Evolutionary conservation across 2,888 invertebrate genomes (phyloP), one percentile per base, ranked within the genome.

Genomic region (Pteria penguin): DNA sequence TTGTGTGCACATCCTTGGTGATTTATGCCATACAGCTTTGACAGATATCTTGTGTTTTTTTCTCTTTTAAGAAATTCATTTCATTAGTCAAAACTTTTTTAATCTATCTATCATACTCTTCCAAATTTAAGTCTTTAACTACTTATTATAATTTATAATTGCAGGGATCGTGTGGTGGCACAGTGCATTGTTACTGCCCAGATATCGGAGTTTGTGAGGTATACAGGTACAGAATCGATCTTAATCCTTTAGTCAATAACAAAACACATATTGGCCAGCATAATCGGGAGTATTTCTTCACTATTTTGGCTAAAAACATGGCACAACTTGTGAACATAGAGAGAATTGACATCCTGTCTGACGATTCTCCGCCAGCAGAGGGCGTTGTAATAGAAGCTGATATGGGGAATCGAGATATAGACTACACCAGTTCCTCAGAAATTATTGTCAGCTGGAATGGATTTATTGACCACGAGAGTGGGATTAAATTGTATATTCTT

Each of bases 401-500:
- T 18, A 14, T 24, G 4, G 80, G 72, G n/a, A 31, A 32, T 32
- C 70, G 72, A 1, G 87, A 87, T 60, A 79, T 85, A 29, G 87
- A 86, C 62, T 87, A 81, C 67, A 82, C 82, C 14, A 78, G 80
- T 66, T 73, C 66, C 4, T 61, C 71, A 3, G 24, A 55, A 1
- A 31, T 84, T 4, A 72, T 63, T 4, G 72, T 81, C 11, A 67
- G 72, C 57, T 85, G 84, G 85, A 70, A 79, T 31, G 86, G 83
- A 2, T 86, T 86, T 71, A 77, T 85, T 27, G 86, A 86, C 31
- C 85, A 86, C 31, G 86, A 86, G 66, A 85, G 85, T 73, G 84
- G 82, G 2, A 82, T 86, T 8, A 78, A 77, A 22, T 45, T 73
- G 5, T 86, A 84, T 65, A 61, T 78, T 26, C 58, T 84, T 1